These are phyloP conservation scores for Pectinophora gossypiella DNA, from an alignment of 1,140 invertebrate species.

Conservation along the genomic window DNA sequence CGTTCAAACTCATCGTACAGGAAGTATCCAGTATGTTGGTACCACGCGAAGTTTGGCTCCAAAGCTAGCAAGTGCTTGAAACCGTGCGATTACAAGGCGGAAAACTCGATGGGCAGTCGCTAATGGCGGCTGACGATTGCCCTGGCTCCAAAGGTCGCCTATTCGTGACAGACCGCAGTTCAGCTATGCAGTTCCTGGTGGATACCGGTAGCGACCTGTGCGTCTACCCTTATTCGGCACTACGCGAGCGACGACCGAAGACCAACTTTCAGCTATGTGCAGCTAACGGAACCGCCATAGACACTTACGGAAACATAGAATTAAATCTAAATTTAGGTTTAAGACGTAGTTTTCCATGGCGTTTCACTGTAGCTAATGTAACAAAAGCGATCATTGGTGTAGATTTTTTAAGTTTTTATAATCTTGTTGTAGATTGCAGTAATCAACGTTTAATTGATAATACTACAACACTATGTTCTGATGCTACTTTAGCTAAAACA, in stretches of 20 bases:
- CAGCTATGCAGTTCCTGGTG: constrained; percentile 13
- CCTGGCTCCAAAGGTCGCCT: constrained; percentile 10
- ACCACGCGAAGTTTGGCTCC: constrained; percentile 16
- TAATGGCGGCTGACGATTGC: constrained; percentile 18
- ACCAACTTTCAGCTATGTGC: constrained; percentile 11
- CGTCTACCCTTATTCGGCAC: constrained; percentile 11
- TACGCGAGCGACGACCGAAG: constrained; percentile 5
- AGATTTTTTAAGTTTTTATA: background rate
- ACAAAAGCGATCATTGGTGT: background rate
- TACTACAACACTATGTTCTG: background rate
- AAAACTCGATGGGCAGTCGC: constrained; percentile 18
- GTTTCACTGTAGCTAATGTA: constrained; percentile 3
- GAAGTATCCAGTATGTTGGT: constrained; percentile 11
- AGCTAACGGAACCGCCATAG: constrained; percentile 10
- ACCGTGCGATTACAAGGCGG: constrained; percentile 18
- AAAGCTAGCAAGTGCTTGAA: constrained; percentile 13
- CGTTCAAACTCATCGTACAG: constrained; percentile 8
- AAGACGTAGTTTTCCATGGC: constrained; percentile 9
- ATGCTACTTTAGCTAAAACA: background rate
- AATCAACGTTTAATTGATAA: background rate
- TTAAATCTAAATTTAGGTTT: constrained; percentile 13
- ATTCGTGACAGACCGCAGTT: constrained; percentile 10
- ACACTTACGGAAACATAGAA: constrained; percentile 11
- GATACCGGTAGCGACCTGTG: constrained; percentile 7
- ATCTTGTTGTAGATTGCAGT: background rate